phyloP scores from a whole-genome alignment of 2,113 vertebrate species.

The Bolborhynchus lineola region DNA sequence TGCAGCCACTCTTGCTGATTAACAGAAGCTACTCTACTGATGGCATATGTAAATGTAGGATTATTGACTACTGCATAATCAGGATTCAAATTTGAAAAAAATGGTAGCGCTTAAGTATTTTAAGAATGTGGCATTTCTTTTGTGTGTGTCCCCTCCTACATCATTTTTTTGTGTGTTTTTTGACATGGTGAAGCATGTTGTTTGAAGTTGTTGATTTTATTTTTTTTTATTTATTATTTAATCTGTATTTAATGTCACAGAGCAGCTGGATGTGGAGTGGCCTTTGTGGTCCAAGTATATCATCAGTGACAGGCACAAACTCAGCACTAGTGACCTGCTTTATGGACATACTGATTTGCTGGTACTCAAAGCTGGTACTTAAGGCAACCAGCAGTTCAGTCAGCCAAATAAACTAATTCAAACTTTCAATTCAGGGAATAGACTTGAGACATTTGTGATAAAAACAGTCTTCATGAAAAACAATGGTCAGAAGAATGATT shows the following conservation, averaged over 20 bases:
- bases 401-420: neutral
- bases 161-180: neutral
- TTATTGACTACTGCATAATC: neutral
- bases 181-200: neutral
- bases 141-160: neutral
- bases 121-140: neutral
- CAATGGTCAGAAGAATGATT: neutral
- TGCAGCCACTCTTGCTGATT: neutral
- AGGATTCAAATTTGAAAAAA: neutral
- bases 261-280: neutral
- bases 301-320: neutral
- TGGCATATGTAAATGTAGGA: neutral
- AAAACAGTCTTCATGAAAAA: neutral
- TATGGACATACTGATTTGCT: neutral
- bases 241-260: neutral
- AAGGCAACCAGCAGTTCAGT: neutral
- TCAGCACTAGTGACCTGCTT: neutral
- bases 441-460: neutral
- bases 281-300: neutral
- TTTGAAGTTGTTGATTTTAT: neutral
- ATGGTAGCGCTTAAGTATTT: neutral
- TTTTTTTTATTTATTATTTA: neutral
- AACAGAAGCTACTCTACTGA: neutral
- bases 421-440: neutral
- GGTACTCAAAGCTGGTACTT: neutral